Evolutionary conservation across 2,888 invertebrate genomes (phyloP).

Genomic region (Tenthredo mesomela): DNA sequence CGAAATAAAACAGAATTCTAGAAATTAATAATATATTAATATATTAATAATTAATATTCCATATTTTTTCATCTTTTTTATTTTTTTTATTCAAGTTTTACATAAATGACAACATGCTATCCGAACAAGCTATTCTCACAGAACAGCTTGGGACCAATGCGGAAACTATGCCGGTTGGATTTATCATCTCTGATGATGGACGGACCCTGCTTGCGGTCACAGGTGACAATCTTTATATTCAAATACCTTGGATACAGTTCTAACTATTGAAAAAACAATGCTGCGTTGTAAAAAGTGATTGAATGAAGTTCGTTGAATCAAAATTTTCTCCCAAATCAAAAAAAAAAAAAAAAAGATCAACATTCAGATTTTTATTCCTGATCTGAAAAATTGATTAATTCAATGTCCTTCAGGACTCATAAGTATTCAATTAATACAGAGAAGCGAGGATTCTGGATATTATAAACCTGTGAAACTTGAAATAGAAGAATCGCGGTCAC

Average conservation of each 20-base stretch:
- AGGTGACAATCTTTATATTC: conserved; percentile 57
- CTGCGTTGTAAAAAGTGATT: neutral
- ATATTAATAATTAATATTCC: too few relatives aligned
- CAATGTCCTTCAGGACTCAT: neutral
- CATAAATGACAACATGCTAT: conserved; percentile 58
- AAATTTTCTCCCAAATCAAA: too few relatives aligned
- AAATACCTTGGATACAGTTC: neutral
- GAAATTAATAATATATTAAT: too few relatives aligned
- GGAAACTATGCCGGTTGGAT: conserved; percentile 66
- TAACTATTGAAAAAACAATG: neutral
- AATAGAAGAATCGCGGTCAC: neutral
- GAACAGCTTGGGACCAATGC: conserved; percentile 55
- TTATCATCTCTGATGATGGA: conserved; percentile 71
- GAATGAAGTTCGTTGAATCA: neutral
- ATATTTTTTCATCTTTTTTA: neutral
- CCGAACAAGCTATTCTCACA: conserved; percentile 57
- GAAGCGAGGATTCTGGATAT: neutral
- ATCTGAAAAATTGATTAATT: neutral
- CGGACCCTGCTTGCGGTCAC: conserved; percentile 68
- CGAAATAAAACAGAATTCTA: neutral
- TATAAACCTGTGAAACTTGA: neutral
- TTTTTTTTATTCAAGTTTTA: neutral
- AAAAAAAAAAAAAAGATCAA: too few relatives aligned
- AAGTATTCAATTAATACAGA: neutral
- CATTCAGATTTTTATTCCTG: too few relatives aligned